These are phyloP conservation scores for Anser cygnoides DNA, from an alignment of 2,113 vertebrate genomes.

Conservation along the genomic window DNA sequence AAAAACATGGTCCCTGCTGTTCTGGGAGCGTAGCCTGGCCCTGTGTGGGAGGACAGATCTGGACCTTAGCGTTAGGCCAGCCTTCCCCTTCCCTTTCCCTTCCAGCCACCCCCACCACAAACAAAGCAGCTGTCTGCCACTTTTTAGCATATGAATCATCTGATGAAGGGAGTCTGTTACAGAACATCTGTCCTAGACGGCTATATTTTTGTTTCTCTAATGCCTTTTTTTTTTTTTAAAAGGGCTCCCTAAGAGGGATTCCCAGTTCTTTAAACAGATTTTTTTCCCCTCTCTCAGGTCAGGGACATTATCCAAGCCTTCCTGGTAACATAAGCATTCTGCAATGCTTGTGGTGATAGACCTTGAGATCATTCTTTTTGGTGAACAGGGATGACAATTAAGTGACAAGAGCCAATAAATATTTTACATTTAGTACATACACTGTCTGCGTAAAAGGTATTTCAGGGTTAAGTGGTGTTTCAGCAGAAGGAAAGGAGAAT, in stretches of 20 bases:
- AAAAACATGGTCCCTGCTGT: not conserved
- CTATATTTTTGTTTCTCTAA: not conserved
- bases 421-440: not conserved
- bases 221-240: not conserved
- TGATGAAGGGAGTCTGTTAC: not conserved
- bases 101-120: not conserved
- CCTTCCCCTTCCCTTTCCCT: not conserved
- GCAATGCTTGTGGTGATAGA: not conserved
- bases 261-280: not conserved
- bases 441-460: not conserved
- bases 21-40: not conserved
- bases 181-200: not conserved
- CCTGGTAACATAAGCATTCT: not conserved
- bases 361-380: not conserved
- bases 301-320: not conserved
- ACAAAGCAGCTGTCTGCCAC: not conserved
- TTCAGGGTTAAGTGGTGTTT: not conserved
- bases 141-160: not conserved
- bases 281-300: accelerated
- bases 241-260: not conserved
- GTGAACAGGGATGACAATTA: not conserved
- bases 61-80: not conserved
- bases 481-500: not conserved
- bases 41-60: not conserved
- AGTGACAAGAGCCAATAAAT: not conserved